Conservation (phyloP, 2,888 invertebrate genomes). For the Autographa pulchrina region DNA sequence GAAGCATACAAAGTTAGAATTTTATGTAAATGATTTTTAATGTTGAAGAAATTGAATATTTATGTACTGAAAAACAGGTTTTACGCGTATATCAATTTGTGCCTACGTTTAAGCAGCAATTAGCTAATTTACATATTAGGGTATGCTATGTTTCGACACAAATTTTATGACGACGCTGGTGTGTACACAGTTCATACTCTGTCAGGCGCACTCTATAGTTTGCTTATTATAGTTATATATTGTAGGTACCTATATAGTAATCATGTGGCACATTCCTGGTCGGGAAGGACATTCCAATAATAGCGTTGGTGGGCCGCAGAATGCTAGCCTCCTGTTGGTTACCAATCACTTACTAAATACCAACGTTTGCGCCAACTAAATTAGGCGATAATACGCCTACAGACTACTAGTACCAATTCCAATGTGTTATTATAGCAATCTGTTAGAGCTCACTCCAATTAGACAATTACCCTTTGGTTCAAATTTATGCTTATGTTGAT, state of each 20-base stretch:
- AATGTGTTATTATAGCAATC: conserved; percentile 4
- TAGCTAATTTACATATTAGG: too few relatives aligned
- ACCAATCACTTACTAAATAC: conserved; percentile 61
- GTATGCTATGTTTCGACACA: too few relatives aligned
- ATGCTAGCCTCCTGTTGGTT: conserved; percentile 61
- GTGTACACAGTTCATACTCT: too few relatives aligned
- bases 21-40: neutral
- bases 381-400: conserved; percentile 44
- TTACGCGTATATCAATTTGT: neutral
- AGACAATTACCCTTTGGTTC: neutral
- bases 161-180: too few relatives aligned
- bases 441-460: neutral
- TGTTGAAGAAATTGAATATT: neutral
- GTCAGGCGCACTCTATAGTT: too few relatives aligned
- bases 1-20: neutral
- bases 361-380: conserved; percentile 46
- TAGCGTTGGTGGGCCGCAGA: conserved; percentile 69
- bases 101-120: too few relatives aligned
- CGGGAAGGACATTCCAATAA: conserved; percentile 69
- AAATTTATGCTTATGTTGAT: neutral
- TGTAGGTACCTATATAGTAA: conserved; percentile 7
- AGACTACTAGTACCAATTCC: neutral
- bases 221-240: too few relatives aligned
- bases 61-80: neutral
- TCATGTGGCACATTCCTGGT: conserved; percentile 41